Conservation (phyloP, 2,113 vertebrate genomes). For the Carollia perspicillata region DNA sequence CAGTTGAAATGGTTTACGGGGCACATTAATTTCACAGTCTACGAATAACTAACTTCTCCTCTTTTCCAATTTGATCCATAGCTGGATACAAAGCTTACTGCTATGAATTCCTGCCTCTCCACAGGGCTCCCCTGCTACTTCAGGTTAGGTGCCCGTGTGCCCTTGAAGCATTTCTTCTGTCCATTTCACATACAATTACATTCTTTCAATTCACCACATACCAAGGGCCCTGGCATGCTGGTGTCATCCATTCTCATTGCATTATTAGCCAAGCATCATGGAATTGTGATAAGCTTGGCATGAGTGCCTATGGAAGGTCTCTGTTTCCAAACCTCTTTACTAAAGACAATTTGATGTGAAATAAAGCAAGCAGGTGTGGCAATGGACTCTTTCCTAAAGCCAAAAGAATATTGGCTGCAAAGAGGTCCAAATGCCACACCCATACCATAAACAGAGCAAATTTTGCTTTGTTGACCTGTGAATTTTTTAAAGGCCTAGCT, state of each 20-base stretch:
- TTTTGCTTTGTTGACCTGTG: slow-evolving; percentile 62
- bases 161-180: slow-evolving; percentile 49
- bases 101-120: neutral
- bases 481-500: slow-evolving; percentile 38
- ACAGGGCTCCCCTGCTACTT: neutral
- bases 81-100: neutral
- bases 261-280: slow-evolving; percentile 38
- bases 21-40: slow-evolving; percentile 25
- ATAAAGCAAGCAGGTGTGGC: slow-evolving; percentile 49
- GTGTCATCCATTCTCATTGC: slow-evolving; percentile 44
- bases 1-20: neutral
- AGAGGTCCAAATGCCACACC: slow-evolving; percentile 50
- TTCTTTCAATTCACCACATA: slow-evolving; percentile 5
- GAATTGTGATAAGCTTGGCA: slow-evolving; percentile 51
- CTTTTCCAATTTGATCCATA: slow-evolving; percentile 27
- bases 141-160: neutral
- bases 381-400: slow-evolving; percentile 30
- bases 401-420: slow-evolving; percentile 34
- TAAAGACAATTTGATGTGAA: slow-evolving; percentile 55
- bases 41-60: slow-evolving; percentile 27
- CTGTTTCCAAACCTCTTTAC: slow-evolving; percentile 45
- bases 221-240: slow-evolving; percentile 15
- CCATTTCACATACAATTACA: slow-evolving; percentile 23
- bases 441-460: slow-evolving; percentile 50
- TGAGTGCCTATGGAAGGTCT: neutral